Conservation (phyloP, 2,888 invertebrate species). For the Platypus cylindrus region DNA sequence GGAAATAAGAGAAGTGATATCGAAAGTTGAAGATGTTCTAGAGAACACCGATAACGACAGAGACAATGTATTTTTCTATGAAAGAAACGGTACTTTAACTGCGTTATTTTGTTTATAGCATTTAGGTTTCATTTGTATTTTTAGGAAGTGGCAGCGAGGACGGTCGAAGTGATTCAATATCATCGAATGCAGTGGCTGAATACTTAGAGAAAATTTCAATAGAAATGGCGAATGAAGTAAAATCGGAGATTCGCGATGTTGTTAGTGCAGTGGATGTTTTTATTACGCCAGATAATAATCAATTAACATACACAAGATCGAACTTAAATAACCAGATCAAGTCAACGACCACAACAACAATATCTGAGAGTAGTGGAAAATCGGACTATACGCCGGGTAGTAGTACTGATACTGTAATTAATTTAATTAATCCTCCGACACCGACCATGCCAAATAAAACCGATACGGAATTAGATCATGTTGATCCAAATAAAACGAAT, state of each 20-base stretch:
- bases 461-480: constrained; percentile 42
- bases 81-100: constrained; percentile 24
- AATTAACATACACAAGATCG: constrained; percentile 21
- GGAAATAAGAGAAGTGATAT: constrained; percentile 68
- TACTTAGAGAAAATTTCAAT: constrained; percentile 66
- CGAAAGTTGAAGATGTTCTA: constrained; percentile 64
- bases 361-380: constrained; percentile 14
- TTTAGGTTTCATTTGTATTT: no score
- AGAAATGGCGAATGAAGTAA: constrained; percentile 69
- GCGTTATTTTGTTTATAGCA: no score
- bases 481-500: constrained; percentile 26
- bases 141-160: constrained; percentile 43
- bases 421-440: constrained; percentile 28
- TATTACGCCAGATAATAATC: constrained; percentile 30
- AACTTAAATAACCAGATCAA: no score
- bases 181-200: constrained; percentile 62
- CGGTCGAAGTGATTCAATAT: constrained; percentile 54
- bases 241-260: constrained; percentile 62
- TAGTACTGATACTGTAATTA: constrained; percentile 29
- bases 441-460: not conserved
- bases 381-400: constrained; percentile 28
- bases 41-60: constrained; percentile 47
- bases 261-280: constrained; percentile 57
- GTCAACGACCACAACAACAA: constrained; percentile 8
- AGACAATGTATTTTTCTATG: constrained; percentile 25